Base-by-base conservation (phyloP, 2,113 vertebrate species). In the Hassar affinis region DNA sequence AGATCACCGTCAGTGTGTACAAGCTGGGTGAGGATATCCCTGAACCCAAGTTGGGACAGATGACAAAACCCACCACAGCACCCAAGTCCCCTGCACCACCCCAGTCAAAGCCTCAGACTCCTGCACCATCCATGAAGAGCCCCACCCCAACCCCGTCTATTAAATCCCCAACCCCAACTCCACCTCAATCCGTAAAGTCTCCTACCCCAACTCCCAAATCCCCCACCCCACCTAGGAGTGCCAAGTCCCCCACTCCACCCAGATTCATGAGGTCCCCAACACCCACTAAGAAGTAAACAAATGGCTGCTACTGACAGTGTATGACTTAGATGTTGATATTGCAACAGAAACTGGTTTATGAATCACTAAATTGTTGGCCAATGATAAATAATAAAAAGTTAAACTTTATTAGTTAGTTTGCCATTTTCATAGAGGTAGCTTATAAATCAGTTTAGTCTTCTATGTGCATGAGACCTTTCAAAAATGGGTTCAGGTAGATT, bases 1-100 rank as follows among this genome's bases (percentile, higher is more conserved):
- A 99, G 82, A 94, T 99, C 91, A 99, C 98, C 6, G 93, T 99
- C 89, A 99, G 98, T 52, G 98, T 99, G 79, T 99, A 98, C 93
- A 96, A 92, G 90, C 95, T 96, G 0, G 98, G 98, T 1, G 97
- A 99, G 89, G 86, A 95, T 72, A 86, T 97, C 80, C 98, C 97
- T 0, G 96, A 97, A 59, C 75, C 95, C 64, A 93, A 94, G 51
- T 91, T 93, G 42, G 93, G 95, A 5, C 94, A 96, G 49, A 88
- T 92, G 86, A 88, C 96, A 79, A 95, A 92, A 76, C 18, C 82
- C 6, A 77, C 47, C 11, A 74, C 83, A 38, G 57, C 85, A n/a
- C 86, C 91, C 35, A 89, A 88, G 59, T 38, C 89, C 10, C 25
- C 61, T 10, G 82, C 85, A 1, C 47, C 87, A 74, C 88, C 89